Conservation (phyloP, 2,113 vertebrate genomes). For the Eidolon helvum region DNA sequence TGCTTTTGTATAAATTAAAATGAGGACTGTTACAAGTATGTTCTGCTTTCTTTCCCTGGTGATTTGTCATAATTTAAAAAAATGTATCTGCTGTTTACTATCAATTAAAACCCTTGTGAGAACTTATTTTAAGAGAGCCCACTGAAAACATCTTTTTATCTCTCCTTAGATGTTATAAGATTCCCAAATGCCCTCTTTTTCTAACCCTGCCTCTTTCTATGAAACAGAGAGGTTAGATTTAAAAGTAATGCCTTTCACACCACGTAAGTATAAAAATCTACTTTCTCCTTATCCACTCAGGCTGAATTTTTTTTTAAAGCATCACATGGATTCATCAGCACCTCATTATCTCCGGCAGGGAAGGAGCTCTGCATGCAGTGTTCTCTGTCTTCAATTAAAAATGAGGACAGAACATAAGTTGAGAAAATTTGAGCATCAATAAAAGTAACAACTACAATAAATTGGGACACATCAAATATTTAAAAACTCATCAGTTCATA, state of each 20-base stretch:
- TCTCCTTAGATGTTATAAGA: neutral
- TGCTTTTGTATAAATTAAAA: neutral
- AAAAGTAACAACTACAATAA: constrained; percentile 17
- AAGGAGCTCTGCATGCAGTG: neutral
- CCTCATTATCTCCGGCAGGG: constrained; percentile 4
- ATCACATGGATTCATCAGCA: neutral
- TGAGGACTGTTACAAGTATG: neutral
- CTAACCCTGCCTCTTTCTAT: neutral
- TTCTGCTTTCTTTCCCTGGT: neutral
- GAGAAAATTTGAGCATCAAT: neutral
- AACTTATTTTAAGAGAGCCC: neutral
- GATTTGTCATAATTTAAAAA: neutral
- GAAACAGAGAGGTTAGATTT: neutral
- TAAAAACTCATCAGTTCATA: neutral
- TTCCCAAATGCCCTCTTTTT: neutral
- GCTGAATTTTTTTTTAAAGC: neutral
- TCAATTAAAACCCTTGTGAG: neutral
- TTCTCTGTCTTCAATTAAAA: constrained; percentile 54
- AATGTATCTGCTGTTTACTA: neutral
- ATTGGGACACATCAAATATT: constrained; percentile 38
- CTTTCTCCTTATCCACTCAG: neutral
- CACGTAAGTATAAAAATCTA: neutral
- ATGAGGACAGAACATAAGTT: neutral
- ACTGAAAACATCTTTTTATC: neutral
- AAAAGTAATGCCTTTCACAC: neutral